Conservation (phyloP, 2,888 invertebrate genomes). For the Craniophora ligustri region DNA sequence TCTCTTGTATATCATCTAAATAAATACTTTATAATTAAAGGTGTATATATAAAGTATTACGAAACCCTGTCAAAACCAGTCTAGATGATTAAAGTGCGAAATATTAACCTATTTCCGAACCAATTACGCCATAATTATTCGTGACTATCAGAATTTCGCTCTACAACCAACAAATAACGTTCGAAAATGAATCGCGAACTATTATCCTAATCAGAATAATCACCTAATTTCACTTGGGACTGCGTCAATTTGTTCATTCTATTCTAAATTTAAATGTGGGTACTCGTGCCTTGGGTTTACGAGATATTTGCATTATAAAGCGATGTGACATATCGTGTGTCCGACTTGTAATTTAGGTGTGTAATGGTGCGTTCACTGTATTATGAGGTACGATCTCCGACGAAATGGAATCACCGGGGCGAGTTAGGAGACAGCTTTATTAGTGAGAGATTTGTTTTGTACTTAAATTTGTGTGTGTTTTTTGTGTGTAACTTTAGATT, state of each 20-base stretch:
- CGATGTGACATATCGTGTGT: conserved; percentile 75
- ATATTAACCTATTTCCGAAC: conserved; percentile 9
- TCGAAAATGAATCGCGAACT: conserved; percentile 28
- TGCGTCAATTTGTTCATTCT: conserved; percentile 34
- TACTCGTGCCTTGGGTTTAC: conserved; percentile 71
- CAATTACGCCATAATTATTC: conserved; percentile 23
- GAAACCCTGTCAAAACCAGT: no score
- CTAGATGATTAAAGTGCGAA: conserved; percentile 1
- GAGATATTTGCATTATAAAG: conserved; percentile 82
- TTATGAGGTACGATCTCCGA: conserved; percentile 74
- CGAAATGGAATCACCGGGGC: conserved; percentile 70
- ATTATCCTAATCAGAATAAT: conserved; percentile 30
- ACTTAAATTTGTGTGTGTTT: conserved; percentile 22
- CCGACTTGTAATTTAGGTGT: conserved; percentile 80
- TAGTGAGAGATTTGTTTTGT: conserved; percentile 61
- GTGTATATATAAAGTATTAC: no score
- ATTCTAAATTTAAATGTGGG: conserved; percentile 70
- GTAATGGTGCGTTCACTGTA: conserved; percentile 79
- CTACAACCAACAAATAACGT: conserved; percentile 16
- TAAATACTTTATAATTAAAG: no score
- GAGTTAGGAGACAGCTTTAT: conserved; percentile 74
- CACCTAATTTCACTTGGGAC: conserved; percentile 28
- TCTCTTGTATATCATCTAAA: no score
- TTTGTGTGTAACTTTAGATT: conserved; percentile 34
- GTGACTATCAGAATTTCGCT: conserved; percentile 16